A percentile compares a stretch with the other conserved stretches of the same genome.
These are phyloP conservation scores for Ptyas mucosa DNA, from an alignment of 2,113 vertebrate genomes.

Conservation along the genomic window DNA sequence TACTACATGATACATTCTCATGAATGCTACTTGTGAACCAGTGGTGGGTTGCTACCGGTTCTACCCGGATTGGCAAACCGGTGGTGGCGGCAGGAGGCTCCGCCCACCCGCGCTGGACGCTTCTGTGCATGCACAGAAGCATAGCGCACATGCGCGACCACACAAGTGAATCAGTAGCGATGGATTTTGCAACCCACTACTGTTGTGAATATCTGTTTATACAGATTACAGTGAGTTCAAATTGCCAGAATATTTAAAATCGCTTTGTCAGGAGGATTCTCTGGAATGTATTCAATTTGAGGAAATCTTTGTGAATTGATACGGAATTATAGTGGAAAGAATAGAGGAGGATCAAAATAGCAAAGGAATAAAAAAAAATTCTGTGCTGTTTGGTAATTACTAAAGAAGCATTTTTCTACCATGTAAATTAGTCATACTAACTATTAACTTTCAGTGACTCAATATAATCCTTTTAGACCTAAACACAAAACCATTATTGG, in stretches of 20 bases:
- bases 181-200: too few relatives aligned
- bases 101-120: too few relatives aligned
- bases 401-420: neutral
- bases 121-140: too few relatives aligned
- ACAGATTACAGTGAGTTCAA: neutral
- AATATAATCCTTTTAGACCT: neutral
- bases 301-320: neutral
- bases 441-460: slow-evolving; percentile 3
- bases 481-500: neutral
- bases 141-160: too few relatives aligned
- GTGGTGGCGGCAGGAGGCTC: too few relatives aligned
- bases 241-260: neutral
- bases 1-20: neutral
- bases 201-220: neutral
- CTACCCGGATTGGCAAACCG: too few relatives aligned
- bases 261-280: neutral
- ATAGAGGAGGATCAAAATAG: neutral
- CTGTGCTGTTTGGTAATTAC: neutral
- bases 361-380: neutral
- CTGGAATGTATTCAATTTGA: neutral
- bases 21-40: neutral
- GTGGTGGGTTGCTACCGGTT: too few relatives aligned
- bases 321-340: neutral
- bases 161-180: too few relatives aligned
- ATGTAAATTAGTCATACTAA: slow-evolving; percentile 4